Base-by-base conservation (phyloP, 2,888 invertebrate genomes). In the Aphidoletes aphidimyza region DNA sequence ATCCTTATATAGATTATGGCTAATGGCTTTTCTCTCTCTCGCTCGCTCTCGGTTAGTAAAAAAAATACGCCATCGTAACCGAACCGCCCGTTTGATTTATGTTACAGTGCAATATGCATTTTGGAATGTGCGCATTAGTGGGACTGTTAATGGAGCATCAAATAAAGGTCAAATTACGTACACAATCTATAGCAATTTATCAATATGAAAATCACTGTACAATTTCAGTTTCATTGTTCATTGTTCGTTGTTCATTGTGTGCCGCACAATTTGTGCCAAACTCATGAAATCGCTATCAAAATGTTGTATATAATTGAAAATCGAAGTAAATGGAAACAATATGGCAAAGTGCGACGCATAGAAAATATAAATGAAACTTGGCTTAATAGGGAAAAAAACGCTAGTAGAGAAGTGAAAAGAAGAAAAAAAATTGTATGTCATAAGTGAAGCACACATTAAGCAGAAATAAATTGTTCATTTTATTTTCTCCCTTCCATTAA, bases 101-200 rank as follows among this genome's bases (percentile, higher is more conserved):
- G 14, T 17, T 69, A 30, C 14, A 26, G 14, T 30, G 69, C 69
- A 69, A 6, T 69, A 30, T 54, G 54, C 54, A 69, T 69, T 69
- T 69, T n/a, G n/a, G 69, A 8, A 54, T 54, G 54, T 5, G 39
- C 5, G 2, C 30, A 30, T 30, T 69, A 69, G 69, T 30, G 11
- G 69, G 30, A 69, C 69, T 69, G 69, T n/a, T 69, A 69, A 69
- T 69, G 69, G 69, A 69, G 69, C 69, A 69, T 69, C 69, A 69
- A 69, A 69, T 69, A 69, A 69, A 69, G 69, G 69, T 69, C 69
- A 69, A 69, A 69, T 69, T 69, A 69, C 69, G 9, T 34, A 34
- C 19, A 47, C 69, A 69, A 69, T 69, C 69, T 69, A 69, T 69
- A 14, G 30, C 69, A 69, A 69, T 69, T 69, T 69, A 69, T 69